Evolutionary conservation across 2,113 vertebrate genomes (phyloP), one percentile per base, ranked within the genome.

Genomic region (Muntiacus muntjak): DNA sequence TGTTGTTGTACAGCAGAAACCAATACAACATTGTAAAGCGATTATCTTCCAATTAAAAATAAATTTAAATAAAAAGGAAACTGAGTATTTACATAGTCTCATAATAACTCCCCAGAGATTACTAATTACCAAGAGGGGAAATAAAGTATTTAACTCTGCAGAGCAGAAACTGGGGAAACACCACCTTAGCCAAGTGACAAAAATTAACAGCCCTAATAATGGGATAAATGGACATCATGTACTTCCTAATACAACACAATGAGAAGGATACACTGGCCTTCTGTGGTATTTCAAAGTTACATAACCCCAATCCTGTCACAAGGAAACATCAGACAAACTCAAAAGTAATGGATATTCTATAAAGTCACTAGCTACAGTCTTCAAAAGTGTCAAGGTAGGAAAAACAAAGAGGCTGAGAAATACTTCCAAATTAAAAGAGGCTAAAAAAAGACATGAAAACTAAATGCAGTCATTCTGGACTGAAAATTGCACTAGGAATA

Each of bases 391-490:
- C 76, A 93, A 87, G 33, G 43, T 58, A 96, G 10, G 28, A 89
- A 82, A 95, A 91, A 83, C 25, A 89, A 76, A 92, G 12, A 87
- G 36, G 74, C 40, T 45, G 52, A 83, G 62, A 95, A 91, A 83
- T 21, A 91, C 82, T 94, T 85, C 7, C 47, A 94, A n/a, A 85
- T 47, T 91, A 92, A 96, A 67, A 40, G 47, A 58, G 8, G 54
- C 54, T 86, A 92, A 81, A 81, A 78, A 97, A 67, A 93, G 81
- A 82, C 40, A 64, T 76, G 58, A 92, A 30, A 95, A 79, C 26
- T 79, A 81, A 94, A 93, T 60, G 12, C 36, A 87, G 26, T 82
- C 60, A 95, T 81, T 58, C 43, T 86, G 79, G 40, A 58, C 14
- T 60, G 17, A 82, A 97, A 81, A 93, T 12, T 81, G 40, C 33